Conservation (phyloP, 1,140 invertebrate genomes). For the Heliconius congener region DNA sequence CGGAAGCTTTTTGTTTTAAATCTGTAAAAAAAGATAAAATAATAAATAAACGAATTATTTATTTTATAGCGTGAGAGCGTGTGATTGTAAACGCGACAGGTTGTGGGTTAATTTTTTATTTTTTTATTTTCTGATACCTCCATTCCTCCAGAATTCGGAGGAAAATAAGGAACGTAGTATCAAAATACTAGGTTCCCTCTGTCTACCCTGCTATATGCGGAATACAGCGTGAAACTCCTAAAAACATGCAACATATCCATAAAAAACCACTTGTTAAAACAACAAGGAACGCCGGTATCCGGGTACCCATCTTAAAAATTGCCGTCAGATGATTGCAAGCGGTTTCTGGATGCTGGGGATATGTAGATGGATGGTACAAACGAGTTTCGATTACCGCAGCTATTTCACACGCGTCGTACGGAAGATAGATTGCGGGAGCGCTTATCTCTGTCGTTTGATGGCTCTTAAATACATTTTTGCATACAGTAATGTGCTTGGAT, state of each 20-base stretch:
- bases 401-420: conserved; percentile 34
- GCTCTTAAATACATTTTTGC: conserved; percentile 25
- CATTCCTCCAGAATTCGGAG: no score
- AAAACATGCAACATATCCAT: neutral
- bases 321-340: conserved; percentile 24
- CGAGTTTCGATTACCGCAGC: conserved; percentile 38
- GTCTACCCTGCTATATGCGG: no score
- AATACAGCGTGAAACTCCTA: neutral
- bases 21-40: no score
- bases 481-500: conserved; percentile 11
- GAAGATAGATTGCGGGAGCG: conserved; percentile 34
- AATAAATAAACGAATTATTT: no score
- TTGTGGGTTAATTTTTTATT: no score
- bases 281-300: neutral
- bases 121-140: no score
- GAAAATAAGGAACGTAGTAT: no score
- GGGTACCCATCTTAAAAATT: conserved; percentile 19
- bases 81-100: no score
- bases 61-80: no score
- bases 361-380: conserved; percentile 37
- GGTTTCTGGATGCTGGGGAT: conserved; percentile 18
- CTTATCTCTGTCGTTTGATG: conserved; percentile 29
- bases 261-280: neutral
- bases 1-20: no score
- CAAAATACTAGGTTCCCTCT: no score